phyloP scores from a whole-genome alignment of 2,888 invertebrate species.

The Myopa tessellatipennis region DNA sequence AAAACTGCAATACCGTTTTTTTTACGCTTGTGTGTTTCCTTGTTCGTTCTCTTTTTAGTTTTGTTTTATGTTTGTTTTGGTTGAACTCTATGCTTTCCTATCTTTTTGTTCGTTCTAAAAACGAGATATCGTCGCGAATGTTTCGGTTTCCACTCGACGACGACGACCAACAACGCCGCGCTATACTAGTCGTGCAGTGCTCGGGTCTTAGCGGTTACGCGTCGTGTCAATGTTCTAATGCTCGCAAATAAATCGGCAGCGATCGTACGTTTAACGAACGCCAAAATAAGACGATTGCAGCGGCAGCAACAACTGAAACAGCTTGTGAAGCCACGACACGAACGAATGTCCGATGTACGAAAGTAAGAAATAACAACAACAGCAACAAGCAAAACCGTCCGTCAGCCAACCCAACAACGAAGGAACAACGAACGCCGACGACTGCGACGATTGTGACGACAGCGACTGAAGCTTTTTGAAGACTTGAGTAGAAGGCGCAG shows the following conservation, averaged over 20 bases:
- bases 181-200: constrained; percentile 17
- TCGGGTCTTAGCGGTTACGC: constrained; percentile 13
- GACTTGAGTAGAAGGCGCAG: constrained; percentile 18
- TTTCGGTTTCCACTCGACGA: constrained; percentile 31
- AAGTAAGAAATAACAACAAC: constrained; percentile 22
- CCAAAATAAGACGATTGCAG: constrained; percentile 23
- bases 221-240: constrained; percentile 28
- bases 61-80: constrained; percentile 14
- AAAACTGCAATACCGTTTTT: constrained; percentile 22
- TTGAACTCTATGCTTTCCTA: neutral
- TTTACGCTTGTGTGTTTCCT: neutral
- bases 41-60: neutral
- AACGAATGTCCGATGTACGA: constrained; percentile 9
- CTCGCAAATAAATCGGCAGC: constrained; percentile 43
- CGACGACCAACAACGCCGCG: neutral
- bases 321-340: neutral
- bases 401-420: constrained; percentile 5
- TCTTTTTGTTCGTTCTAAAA: constrained; percentile 12
- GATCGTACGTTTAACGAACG: constrained; percentile 41
- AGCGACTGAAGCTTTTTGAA: constrained; percentile 31
- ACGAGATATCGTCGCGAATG: neutral
- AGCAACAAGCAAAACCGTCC: constrained; percentile 19
- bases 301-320: constrained; percentile 31
- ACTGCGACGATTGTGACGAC: constrained; percentile 20
- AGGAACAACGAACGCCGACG: constrained; percentile 21